Base-by-base conservation (phyloP, 2,797 vertebrate genomes). In the Odontamblyopus rebecca region DNA sequence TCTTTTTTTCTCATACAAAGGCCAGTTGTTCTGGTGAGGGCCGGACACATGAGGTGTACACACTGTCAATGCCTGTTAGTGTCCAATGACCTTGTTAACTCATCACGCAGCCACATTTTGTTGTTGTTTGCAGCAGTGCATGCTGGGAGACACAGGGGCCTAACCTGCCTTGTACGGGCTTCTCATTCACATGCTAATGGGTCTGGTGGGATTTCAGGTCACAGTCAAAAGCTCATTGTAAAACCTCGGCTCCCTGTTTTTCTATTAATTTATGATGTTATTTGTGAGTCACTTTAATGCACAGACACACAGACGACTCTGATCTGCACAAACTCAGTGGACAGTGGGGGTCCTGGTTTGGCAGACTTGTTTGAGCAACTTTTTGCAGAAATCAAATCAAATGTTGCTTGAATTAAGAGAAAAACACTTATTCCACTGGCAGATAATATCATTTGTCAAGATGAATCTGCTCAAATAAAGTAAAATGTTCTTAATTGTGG, bases 111-210 rank as follows among this genome's bases (percentile, higher is more conserved):
- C 65, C 51, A 74, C 65, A 81, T 32, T 76, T 83, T 85, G 71
- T 78, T 65, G 76, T 78, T 70, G 79, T 82, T 81, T 82, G 71
- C 84, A 80, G 79, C 77, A 78, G 63, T 86, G 72, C 82, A 77
- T 72, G 71, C 75, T 69, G 73, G 61, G 79, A 80, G 38, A 81
- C 76, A 80, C 67, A 73, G 74, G 81, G 72, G 63, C 74, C 48
- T 61, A 86, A 87, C 81, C 75, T 88, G 86, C 82, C 61, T 61
- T 76, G 74, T 71, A 73, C 76, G 76, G 73, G 9, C 38, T 81
- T 88, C 86, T 85, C 86, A 88, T 91, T 90, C 76, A 87, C 70
- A 91, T 90, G 88, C 86, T 82, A 90, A 91, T 91, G 74, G 67
- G 23, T 76, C 80, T 78, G 69, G 61, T 1, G 78, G 81, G 86